Evolutionary conservation across 2,113 vertebrate genomes (phyloP), one percentile per base, ranked within the genome.

Genomic region (Pelodiscus sinensis): DNA sequence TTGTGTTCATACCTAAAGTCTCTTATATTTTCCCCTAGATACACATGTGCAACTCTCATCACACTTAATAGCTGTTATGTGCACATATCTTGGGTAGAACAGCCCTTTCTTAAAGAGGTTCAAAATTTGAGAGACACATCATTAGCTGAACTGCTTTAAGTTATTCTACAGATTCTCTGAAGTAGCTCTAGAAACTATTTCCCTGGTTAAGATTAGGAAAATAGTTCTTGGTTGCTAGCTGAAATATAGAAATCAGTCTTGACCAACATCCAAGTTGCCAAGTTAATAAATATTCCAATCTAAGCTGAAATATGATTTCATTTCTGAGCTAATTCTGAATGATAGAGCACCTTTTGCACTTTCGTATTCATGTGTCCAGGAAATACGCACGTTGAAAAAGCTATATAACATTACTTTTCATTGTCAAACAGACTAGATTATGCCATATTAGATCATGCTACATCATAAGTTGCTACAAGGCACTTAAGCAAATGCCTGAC

Each of bases 231-330:
- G 51, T 84, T 24, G 31, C 82, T 86, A 93, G 54, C 29, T 86
- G 62, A 93, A 95, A 92, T 35, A 65, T 10, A 31, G n/a, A 90
- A 92, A 88, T 82, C 8, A 44, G 4, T 54, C 71, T 86, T 96
- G 84, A 11, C 44, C 89, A 92, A 6, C 9, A 55, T 78, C 29
- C 77, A 83, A 52, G 51, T 11, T 65, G 29, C 50, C 21, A 78
- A 2, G 7, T 80, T 84, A 82, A 84, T 78, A 90, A 91, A 86
- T 79, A 62, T 25, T 82, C 89, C 87, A 78, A 82, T 2, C 5
- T 79, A 77, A 89, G 84, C 38, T 92, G 8, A 85, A 86, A 73
- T 5, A 82, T 87, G 14, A 82, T 75, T 85, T 89, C 12, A 85
- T 90, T n/a, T 84, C 54, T 56, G 79, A 68, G 9, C 79, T 75